Base-by-base conservation (phyloP, 2,888 invertebrate species). In the Pseudanteris insignis region DNA sequence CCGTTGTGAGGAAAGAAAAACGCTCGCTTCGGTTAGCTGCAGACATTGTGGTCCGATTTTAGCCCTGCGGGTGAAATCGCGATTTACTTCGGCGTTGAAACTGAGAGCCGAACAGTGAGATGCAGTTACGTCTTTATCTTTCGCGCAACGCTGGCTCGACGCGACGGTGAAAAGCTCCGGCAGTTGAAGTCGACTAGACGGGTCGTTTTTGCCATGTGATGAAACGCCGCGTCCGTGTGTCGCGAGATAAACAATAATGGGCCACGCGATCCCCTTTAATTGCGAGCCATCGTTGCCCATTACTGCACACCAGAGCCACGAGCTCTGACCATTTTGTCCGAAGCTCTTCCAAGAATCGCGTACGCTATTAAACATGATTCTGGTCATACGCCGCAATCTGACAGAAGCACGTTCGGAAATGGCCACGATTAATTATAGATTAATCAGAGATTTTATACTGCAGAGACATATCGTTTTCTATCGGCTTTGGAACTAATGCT, bases 161-260 rank as follows among this genome's bases (percentile, higher is more conserved):
- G 26, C 18, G 48, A 10, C 26, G n/a, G 26, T n/a, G n/a, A n/a
- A n/a, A n/a, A n/a, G n/a, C n/a, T n/a, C n/a, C n/a, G n/a, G n/a
- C n/a, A n/a, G n/a, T n/a, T n/a, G n/a, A n/a, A 40, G 34, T n/a
- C 13, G 18, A 32, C 50, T 50, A 50, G 50, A 15, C 18, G 37
- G 25, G 1, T 6, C 8, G 4, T 50, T 50, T 50, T 50, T 50
- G 38, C 15, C 25, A 12, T 5, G 38, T n/a, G 28, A 40, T 5
- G 18, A 12, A 15, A 37, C 32, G 28, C 38, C 24, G 9, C 58
- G 63, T 32, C 62, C 68, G 67, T 66, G 68, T 57, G 12, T 57
- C 64, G 68, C 62, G 71, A 66, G 66, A 70, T 64, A 54, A 61
- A 44, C 54, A 46, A 59, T 57, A 63, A 65, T 59, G 41, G 60